Evolutionary conservation across 2,888 invertebrate species (phyloP).

Genomic region (Ctena decussata): DNA sequence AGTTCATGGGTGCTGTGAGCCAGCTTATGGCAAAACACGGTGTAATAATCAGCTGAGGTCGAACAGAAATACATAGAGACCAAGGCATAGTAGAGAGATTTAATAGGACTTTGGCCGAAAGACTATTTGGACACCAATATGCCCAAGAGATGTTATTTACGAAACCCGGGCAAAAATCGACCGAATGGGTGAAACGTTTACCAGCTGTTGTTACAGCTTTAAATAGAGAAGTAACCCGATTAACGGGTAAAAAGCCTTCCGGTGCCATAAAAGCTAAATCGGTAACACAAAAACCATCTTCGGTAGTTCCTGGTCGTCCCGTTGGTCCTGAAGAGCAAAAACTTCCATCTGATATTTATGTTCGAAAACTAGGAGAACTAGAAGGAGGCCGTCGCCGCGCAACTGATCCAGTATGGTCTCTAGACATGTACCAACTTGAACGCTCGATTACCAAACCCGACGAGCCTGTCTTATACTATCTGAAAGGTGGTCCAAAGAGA

Average conservation of each 20-base stretch:
- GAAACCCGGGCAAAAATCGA: conserved; percentile 19
- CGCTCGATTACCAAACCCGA: too few species aligned
- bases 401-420: conserved; percentile 59
- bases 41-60: conserved; percentile 35
- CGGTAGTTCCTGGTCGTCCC: too few species aligned
- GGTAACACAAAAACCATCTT: conserved; percentile 27
- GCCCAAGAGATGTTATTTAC: conserved; percentile 34
- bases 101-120: conserved; percentile 56
- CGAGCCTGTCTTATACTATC: conserved; percentile 27
- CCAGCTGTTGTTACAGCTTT: conserved; percentile 48
- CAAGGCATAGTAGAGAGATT: conserved; percentile 58
- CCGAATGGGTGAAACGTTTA: conserved; percentile 55
- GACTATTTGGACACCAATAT: conserved; percentile 58
- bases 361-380: conserved; percentile 39
- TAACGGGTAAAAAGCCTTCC: too few species aligned
- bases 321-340: too few species aligned
- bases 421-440: conserved; percentile 25
- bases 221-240: conserved; percentile 29
- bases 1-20: conserved; percentile 53
- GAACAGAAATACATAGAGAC: conserved; percentile 48
- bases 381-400: conserved; percentile 50
- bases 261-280: too few species aligned
- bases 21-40: conserved; percentile 50
- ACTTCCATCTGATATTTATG: too few species aligned
- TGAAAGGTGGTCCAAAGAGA: conserved; percentile 35